Base-by-base conservation (phyloP, 2,797 vertebrate species). In the Rhinichthys osculus region DNA sequence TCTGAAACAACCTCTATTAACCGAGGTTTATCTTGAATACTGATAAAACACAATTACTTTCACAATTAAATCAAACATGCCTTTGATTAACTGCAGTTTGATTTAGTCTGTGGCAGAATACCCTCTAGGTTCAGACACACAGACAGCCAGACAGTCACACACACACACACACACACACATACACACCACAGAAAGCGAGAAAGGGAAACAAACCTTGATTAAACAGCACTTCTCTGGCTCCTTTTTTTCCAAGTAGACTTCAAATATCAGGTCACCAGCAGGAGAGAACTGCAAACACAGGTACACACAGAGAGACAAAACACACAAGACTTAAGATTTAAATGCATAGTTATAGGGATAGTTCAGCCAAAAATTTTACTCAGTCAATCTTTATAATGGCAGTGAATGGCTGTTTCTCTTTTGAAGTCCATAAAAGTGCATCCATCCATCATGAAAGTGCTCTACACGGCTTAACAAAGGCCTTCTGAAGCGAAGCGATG, bases 231-330 rank as follows among this genome's bases (percentile, higher is more conserved):
- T 96, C 91, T 98, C 97, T 1, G 96, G 97, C 77, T 95, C 95
- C 88, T 96, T 97, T 91, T 93, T 97, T 92, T 97, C 97, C 90
- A 99, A 94, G 13, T 97, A 99, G 42, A 98, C 98, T 93, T 98
- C 98, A 87, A 98, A 97, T 91, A 99, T 95, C 92, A 99, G 91
- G 93, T 99, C 98, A 90, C 97, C 98, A 88, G 97, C 97, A 83
- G 97, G 98, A 81, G 96, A 97, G 92, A 98, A 97, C 97, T 98
- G 89, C 44, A 92, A 69, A 85, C 30, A 85, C 33, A 79, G 16
- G 76, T 40, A 72, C 38, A 70, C 35, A 82, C 4, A 57, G 17
- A 38, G 30, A 80, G 23, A 79, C 33, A 69, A 50, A 67, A 67
- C 23, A 47, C 66, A 59, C 16, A 52, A 11, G 30, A 57, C 83